Conservation (phyloP, 2,113 vertebrate genomes). For the Sinocyclocheilus anophthalmus region DNA sequence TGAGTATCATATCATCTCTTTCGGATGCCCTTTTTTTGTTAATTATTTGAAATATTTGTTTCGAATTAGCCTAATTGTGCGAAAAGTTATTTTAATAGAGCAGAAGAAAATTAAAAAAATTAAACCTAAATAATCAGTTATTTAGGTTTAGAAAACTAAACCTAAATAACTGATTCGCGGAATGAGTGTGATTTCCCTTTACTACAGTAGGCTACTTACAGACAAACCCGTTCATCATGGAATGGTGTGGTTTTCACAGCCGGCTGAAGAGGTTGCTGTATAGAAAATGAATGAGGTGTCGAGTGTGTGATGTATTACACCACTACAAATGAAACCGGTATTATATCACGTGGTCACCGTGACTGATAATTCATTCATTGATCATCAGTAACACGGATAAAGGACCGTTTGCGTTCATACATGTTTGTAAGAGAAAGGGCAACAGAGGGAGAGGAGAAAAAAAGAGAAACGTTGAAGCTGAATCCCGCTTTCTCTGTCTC, state of each 20-base stretch:
- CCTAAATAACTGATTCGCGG: background rate
- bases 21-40: background rate
- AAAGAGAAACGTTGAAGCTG: conserved; percentile 13
- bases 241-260: background rate
- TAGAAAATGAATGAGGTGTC: background rate
- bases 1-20: background rate
- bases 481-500: background rate
- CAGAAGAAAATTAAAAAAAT: background rate
- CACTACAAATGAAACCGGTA: background rate
- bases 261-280: background rate
- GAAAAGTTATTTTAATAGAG: background rate
- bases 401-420: conserved; percentile 4
- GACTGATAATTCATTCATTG: background rate
- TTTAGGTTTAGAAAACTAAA: too few species aligned
- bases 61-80: background rate
- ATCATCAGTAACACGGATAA: background rate
- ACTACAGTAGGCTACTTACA: background rate
- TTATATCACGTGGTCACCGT: conserved; percentile 1
- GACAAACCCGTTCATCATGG: background rate
- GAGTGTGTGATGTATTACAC: background rate
- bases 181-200: background rate
- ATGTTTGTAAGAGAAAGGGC: background rate
- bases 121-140: too few species aligned
- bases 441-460: conserved; percentile 41
- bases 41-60: background rate